These are phyloP conservation scores for Tapera naevia DNA, from an alignment of 2,797 vertebrate species.

Conservation along the genomic window DNA sequence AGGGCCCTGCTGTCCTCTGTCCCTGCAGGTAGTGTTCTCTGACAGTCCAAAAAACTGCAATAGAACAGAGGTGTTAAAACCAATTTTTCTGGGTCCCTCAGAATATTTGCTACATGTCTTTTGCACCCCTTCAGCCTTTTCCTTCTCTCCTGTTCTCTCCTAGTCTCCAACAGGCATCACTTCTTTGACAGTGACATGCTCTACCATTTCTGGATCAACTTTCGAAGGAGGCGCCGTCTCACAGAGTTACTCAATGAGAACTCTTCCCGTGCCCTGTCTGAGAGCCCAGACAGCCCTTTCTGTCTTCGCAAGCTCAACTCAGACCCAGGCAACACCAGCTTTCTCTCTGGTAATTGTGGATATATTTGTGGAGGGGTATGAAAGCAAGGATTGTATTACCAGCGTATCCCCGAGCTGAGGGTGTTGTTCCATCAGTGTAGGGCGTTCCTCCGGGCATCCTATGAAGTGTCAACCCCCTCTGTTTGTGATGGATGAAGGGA, in stretches of 20 bases:
- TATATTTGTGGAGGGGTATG: neutral
- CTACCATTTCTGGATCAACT: conserved; percentile 89
- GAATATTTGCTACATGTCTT: accelerated
- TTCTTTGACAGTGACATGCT: conserved; percentile 87
- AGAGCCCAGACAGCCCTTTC: conserved; percentile 85
- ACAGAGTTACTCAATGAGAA: conserved; percentile 82
- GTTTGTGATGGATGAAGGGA: neutral
- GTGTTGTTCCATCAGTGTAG: neutral
- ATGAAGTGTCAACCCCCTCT: neutral
- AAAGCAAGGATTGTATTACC: accelerated
- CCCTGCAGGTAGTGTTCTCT: neutral
- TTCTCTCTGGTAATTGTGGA: conserved; percentile 77
- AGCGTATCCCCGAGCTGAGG: neutral
- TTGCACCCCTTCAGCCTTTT: neutral
- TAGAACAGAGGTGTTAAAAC: neutral
- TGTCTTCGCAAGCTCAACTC: conserved; percentile 75
- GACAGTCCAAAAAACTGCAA: neutral
- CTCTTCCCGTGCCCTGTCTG: conserved; percentile 39
- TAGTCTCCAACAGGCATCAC: conserved; percentile 82
- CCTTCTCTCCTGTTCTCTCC: conserved; percentile 1
- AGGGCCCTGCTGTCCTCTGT: neutral
- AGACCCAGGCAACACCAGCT: conserved; percentile 73
- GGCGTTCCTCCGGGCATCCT: neutral
- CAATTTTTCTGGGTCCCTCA: neutral
- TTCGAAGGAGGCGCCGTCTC: conserved; percentile 79